These are phyloP conservation scores for Euphysa ruthae DNA, from an alignment of 30 jellyfish, hydroid and myxozoan species.

Conservation along the genomic window DNA sequence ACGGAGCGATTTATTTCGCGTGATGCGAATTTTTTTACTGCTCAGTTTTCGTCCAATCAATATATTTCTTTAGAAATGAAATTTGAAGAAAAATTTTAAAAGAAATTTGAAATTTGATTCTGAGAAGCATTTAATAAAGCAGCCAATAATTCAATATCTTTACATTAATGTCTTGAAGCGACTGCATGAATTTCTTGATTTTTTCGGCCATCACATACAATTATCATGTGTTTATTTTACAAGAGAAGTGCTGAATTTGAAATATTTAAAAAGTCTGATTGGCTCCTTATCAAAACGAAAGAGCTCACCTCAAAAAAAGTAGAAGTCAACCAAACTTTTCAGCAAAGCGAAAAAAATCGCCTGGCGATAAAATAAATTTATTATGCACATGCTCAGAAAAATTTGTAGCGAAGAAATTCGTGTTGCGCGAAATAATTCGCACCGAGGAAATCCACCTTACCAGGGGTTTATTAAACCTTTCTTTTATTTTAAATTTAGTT, in stretches of 20 bases:
- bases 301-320: neutral
- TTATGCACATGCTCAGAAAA: neutral
- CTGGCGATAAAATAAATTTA: neutral
- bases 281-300: neutral
- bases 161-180: neutral
- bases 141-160: neutral
- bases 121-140: constrained; percentile 4
- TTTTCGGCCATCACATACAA: neutral
- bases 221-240: no score
- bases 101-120: no score
- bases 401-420: neutral
- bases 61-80: no score
- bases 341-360: neutral
- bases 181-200: no score
- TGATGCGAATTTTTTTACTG: no score
- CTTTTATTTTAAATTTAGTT: no score
- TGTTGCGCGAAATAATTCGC: neutral
- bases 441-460: constrained; percentile 9
- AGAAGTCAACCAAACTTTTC: neutral
- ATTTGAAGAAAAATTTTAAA: no score
- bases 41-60: no score
- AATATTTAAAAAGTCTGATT: neutral
- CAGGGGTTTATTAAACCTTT: no score
- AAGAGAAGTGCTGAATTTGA: neutral
- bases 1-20: no score